Conservation (phyloP, 2,113 vertebrate genomes). For the Rallus limicola region DNA sequence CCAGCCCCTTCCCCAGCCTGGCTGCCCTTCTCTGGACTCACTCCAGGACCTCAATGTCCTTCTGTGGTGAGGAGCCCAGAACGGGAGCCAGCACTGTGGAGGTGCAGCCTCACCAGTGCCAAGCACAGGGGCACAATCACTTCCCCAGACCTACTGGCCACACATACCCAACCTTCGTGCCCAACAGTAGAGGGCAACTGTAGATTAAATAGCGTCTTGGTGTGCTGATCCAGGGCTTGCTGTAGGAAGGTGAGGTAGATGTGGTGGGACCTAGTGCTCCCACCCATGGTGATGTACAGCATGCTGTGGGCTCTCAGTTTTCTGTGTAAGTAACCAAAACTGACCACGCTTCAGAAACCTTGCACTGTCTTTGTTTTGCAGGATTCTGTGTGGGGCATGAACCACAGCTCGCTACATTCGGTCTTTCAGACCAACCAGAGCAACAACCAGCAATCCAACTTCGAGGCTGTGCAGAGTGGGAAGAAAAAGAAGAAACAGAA, state of each 20-base stretch:
- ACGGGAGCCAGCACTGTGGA: too few relatives aligned
- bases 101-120: too few relatives aligned
- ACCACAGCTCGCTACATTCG: conserved; percentile 85
- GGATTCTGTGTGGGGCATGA: conserved; percentile 93
- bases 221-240: background rate
- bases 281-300: rapidly evolving
- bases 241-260: background rate
- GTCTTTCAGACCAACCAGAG: conserved; percentile 92
- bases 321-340: background rate
- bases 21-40: too few relatives aligned
- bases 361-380: conserved; percentile 51
- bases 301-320: background rate
- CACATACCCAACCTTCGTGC: background rate
- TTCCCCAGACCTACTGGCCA: too few relatives aligned
- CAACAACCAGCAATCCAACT: conserved; percentile 89
- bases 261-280: background rate
- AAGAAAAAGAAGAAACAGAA: conserved; percentile 99
- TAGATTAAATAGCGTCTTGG: background rate
- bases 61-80: too few relatives aligned
- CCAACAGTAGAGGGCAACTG: background rate
- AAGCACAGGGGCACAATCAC: too few relatives aligned
- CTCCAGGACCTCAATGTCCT: too few relatives aligned
- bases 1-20: too few relatives aligned
- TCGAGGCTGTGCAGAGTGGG: conserved; percentile 94
- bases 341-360: background rate